phyloP scores from a whole-genome alignment of 2,113 vertebrate genomes.

The Pogona vitticeps region DNA sequence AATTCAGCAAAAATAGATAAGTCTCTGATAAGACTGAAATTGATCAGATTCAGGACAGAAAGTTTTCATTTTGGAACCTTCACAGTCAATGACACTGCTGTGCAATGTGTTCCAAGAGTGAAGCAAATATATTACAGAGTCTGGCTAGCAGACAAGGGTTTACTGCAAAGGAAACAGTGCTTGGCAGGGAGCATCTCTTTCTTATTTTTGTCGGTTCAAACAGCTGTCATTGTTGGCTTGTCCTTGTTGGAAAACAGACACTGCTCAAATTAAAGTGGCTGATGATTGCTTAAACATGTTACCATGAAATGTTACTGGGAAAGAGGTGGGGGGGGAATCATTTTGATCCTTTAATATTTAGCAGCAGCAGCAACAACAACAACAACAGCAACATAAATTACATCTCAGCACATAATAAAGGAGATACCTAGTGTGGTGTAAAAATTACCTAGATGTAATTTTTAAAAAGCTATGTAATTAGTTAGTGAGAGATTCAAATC shows the following conservation, averaged over 20 bases:
- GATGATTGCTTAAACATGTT: conserved; percentile 46
- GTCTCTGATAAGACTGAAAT: conserved; percentile 32
- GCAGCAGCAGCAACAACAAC: background rate
- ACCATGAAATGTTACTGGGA: conserved; percentile 25
- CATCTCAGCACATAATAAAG: background rate
- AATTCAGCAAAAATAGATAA: conserved; percentile 43
- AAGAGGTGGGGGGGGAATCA: conserved; percentile 30
- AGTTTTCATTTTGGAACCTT: conserved; percentile 36
- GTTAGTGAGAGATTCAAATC: too few relatives aligned
- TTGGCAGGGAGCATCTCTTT: conserved; percentile 52
- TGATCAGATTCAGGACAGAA: conserved; percentile 30
- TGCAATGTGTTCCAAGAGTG: conserved; percentile 43
- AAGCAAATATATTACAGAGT: conserved; percentile 57
- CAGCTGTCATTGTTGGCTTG: conserved; percentile 25
- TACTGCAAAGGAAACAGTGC: conserved; percentile 46
- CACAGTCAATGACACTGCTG: conserved; percentile 46
- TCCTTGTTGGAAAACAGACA: conserved; percentile 36
- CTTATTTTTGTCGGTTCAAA: conserved; percentile 36
- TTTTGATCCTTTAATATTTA: background rate
- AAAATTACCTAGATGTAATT: too few relatives aligned
- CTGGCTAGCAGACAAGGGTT: conserved; percentile 25
- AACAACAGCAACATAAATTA: background rate
- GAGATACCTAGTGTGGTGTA: too few relatives aligned
- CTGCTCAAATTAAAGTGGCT: conserved; percentile 25
- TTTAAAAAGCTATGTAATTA: too few relatives aligned